Percentiles rank a stretch among this genome's conserved stretches.
These are phyloP conservation scores for Ptycholaimellus sp. DNA, from an alignment of 2,888 invertebrate genomes.

Conservation along the genomic window DNA sequence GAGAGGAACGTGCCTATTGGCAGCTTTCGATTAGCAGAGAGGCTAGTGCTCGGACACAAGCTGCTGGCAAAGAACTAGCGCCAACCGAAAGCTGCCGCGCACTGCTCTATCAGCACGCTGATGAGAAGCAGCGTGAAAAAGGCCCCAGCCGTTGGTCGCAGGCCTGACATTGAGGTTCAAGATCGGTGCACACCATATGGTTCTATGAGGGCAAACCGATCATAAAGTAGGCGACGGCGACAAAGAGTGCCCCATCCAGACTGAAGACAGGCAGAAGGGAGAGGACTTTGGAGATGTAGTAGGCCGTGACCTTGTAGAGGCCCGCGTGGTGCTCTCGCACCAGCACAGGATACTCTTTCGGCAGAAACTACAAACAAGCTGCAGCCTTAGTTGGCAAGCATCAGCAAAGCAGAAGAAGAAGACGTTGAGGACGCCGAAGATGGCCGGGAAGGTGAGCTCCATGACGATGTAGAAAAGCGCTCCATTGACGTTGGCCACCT, in stretches of 20 bases:
- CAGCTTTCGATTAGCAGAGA: not conserved
- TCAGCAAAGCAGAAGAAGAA: no score
- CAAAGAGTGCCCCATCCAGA: constrained; percentile 56
- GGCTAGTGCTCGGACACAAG: not conserved
- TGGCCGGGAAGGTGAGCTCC: constrained; percentile 75
- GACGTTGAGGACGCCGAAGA: constrained; percentile 58
- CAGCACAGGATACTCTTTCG: constrained; percentile 64
- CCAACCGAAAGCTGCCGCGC: not conserved
- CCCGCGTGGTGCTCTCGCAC: constrained; percentile 67
- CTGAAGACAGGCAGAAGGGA: constrained; percentile 46
- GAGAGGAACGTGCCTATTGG: not conserved
- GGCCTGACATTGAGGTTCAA: no score
- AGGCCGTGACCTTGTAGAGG: constrained; percentile 44
- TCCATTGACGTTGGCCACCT: constrained; percentile 78
- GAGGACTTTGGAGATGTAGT: constrained; percentile 17
- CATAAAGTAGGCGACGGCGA: constrained; percentile 60
- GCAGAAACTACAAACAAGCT: constrained; percentile 59
- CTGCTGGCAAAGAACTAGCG: constrained; percentile 2
- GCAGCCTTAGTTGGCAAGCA: no score
- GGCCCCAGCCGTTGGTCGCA: not conserved
- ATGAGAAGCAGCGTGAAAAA: not conserved
- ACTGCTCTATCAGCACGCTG: not conserved
- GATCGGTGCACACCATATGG: not conserved
- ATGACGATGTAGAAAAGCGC: constrained; percentile 66
- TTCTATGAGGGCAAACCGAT: constrained; percentile 37